Conservation (phyloP, 1,140 invertebrate species). For the Dolichoris vasculosae region DNA sequence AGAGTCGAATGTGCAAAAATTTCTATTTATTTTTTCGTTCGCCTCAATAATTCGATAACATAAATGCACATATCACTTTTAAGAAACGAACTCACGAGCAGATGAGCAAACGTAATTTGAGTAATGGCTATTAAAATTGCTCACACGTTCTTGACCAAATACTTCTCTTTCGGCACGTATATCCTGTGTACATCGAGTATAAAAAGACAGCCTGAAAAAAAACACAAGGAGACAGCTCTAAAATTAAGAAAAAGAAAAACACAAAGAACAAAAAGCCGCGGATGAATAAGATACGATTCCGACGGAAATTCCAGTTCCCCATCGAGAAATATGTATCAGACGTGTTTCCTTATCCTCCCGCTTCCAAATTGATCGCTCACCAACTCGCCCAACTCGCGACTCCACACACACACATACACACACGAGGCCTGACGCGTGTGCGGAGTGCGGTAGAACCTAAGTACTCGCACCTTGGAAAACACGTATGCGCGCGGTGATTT, state of each 20-base stretch:
- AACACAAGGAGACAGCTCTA: neutral
- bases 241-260: neutral
- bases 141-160: no score
- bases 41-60: no score
- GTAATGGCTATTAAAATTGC: no score
- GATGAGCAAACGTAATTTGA: no score
- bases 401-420: neutral
- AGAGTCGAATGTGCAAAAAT: neutral
- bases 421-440: neutral
- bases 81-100: no score
- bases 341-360: neutral
- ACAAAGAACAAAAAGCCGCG: neutral
- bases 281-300: neutral
- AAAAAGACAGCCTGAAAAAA: neutral
- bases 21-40: neutral
- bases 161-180: no score
- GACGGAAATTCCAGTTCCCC: neutral
- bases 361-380: slow-evolving; percentile 20
- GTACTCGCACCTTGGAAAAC: neutral
- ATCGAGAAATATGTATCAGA: slow-evolving; percentile 8
- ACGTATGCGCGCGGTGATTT: slow-evolving; percentile 32
- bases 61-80: no score
- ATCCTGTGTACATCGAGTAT: no score
- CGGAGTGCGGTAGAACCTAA: neutral
- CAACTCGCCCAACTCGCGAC: no score